phyloP scores from a whole-genome alignment of 2,888 invertebrate genomes.

The Stenolophus ochropezus region DNA sequence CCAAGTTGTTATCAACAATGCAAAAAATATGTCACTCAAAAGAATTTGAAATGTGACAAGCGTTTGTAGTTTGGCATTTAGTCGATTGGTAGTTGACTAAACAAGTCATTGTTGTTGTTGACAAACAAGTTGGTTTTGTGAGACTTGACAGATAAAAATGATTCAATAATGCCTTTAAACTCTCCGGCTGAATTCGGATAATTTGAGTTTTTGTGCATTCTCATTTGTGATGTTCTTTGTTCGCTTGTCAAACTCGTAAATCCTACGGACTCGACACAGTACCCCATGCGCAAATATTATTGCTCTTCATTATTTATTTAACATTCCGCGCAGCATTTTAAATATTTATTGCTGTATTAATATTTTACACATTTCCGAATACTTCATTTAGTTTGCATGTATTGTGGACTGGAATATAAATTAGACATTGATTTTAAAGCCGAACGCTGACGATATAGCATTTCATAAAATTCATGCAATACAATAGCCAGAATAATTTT shows the following conservation, averaged over 20 bases:
- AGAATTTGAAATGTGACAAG: constrained; percentile 43
- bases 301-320: not conserved
- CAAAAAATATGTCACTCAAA: constrained; percentile 50
- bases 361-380: not conserved
- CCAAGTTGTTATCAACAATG: constrained; percentile 51
- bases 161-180: constrained; percentile 42
- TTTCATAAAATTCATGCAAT: not conserved
- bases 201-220: constrained; percentile 16
- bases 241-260: not conserved
- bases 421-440: not conserved
- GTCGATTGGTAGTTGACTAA: constrained; percentile 42
- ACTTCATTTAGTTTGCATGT: not conserved
- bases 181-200: not conserved
- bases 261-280: not conserved
- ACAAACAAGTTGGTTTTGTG: constrained; percentile 36
- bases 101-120: constrained; percentile 45
- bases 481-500: too few species aligned
- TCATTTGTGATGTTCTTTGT: not conserved
- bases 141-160: constrained; percentile 33
- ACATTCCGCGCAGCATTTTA: not conserved
- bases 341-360: not conserved
- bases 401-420: not conserved
- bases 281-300: constrained; percentile 5
- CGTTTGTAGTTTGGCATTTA: constrained; percentile 43
- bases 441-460: not conserved